Percentiles rank a stretch among this genome's conserved stretches.
These are phyloP conservation scores for Crocidura indochinensis DNA, from an alignment of 2,797 vertebrate genomes.

Conservation along the genomic window DNA sequence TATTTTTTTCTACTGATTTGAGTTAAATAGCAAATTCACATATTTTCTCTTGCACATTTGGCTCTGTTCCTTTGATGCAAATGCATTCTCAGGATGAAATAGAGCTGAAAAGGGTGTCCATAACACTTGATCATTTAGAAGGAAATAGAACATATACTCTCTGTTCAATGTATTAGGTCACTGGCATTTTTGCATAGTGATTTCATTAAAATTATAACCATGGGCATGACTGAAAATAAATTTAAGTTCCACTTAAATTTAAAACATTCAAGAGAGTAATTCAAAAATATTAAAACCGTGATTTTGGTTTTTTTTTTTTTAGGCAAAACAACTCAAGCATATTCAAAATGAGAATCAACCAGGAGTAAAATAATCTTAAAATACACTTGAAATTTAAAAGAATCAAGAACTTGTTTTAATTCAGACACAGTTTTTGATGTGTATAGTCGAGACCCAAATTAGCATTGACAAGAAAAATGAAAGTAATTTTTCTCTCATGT, in stretches of 20 bases:
- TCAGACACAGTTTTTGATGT: slow-evolving; percentile 46
- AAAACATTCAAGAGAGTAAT: slow-evolving; percentile 21
- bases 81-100: slow-evolving; percentile 69
- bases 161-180: slow-evolving; percentile 60
- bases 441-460: background rate
- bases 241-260: slow-evolving; percentile 38
- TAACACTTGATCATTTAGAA: slow-evolving; percentile 68
- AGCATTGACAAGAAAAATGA: background rate
- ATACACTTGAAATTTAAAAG: slow-evolving; percentile 50
- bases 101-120: background rate
- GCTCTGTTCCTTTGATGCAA: slow-evolving; percentile 56
- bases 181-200: slow-evolving; percentile 80
- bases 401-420: background rate
- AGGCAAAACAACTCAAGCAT: slow-evolving; percentile 61
- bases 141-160: slow-evolving; percentile 70
- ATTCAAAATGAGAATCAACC: slow-evolving; percentile 58
- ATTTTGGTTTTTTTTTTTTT: slow-evolving; percentile 46
- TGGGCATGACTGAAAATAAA: slow-evolving; percentile 81
- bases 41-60: slow-evolving; percentile 68
- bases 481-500: slow-evolving; percentile 22
- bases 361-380: slow-evolving; percentile 40
- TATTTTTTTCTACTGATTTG: slow-evolving; percentile 60
- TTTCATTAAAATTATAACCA: slow-evolving; percentile 81
- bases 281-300: slow-evolving; percentile 51
- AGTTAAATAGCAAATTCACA: slow-evolving; percentile 40